These are phyloP conservation scores for Alligator mississippiensis DNA, from an alignment of 2,113 vertebrate species.

Conservation along the genomic window DNA sequence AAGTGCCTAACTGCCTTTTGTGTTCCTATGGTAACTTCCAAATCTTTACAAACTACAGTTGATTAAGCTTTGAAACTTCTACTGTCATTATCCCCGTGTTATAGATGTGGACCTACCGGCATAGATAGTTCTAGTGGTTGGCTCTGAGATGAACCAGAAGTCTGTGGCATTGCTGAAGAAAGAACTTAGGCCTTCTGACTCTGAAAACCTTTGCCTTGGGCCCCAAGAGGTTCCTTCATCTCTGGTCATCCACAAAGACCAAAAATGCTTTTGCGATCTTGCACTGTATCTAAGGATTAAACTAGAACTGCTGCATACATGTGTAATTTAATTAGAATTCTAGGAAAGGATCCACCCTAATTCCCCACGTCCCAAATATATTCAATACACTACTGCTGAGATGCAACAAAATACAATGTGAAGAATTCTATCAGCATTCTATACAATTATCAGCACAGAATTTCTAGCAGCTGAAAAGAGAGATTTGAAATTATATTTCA, in stretches of 20 bases:
- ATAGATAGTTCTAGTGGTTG: not conserved
- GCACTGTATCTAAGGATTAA: not conserved
- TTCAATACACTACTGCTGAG: not conserved
- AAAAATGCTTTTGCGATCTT: not conserved
- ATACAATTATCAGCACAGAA: not conserved
- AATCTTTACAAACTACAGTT: not conserved
- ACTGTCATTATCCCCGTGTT: not conserved
- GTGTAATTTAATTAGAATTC: not conserved
- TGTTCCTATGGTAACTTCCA: accelerated
- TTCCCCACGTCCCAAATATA: not conserved
- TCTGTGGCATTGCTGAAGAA: not conserved
- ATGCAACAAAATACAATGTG: not conserved
- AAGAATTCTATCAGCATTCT: not conserved
- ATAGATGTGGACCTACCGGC: not conserved
- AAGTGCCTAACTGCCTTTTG: not conserved
- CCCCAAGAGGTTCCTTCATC: not conserved
- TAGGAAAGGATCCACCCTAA: no score
- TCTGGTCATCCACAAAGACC: not conserved
- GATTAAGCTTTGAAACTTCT: not conserved
- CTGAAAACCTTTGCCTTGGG: accelerated
- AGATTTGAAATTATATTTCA: not conserved
- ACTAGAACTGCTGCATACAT: not conserved
- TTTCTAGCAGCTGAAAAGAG: not conserved
- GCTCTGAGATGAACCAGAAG: not conserved
- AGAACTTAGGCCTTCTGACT: not conserved